Evolutionary conservation across 2,797 vertebrate species (phyloP), one percentile per base, ranked within the genome.

Genomic region (Crocodylus rhombifer): DNA sequence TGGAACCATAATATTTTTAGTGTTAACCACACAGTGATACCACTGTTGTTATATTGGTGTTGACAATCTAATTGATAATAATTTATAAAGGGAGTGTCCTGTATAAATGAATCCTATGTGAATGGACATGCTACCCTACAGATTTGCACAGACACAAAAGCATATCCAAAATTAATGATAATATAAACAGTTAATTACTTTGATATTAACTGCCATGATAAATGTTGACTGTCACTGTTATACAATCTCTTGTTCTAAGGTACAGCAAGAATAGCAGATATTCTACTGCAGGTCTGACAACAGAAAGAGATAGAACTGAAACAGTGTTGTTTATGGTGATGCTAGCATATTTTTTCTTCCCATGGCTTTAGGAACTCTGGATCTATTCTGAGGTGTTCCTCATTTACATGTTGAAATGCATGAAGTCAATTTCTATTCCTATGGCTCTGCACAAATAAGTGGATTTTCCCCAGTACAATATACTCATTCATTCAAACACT

Each of bases 251-350:
- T 87, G 1, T 60, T 86, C 60, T 64, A 13, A 63, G 80, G 67
- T 78, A 14, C 11, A 65, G 60, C 25, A 82, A 77, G 36, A 87
- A 78, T 84, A 64, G 23, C 55, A 71, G 42, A 8, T 42, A 42
- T 42, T 42, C 42, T 42, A 42, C 42, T 42, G 42, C 12, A n/a
- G 2, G 33, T 78, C 17, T 2, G 80, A 3, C 25, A 71, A 62
- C 10, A 77, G 10, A 90, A 93, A 88, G 6, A 58, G n/a, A 81
- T 75, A 90, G 7, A 55, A 84, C 65, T 69, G 28, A 86, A 92
- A 82, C 79, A 92, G 64, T 74, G 57, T 30, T 71, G 0, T 77
- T 84, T 80, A 69, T 1, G 60, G 60, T 7, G 60, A 9, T 20
- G 14, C 20, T 21, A 23, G 60, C 20, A 51, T 51, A 10, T 11